phyloP scores from a whole-genome alignment of 2,797 vertebrate species.

The Rhinophrynus dorsalis region DNA sequence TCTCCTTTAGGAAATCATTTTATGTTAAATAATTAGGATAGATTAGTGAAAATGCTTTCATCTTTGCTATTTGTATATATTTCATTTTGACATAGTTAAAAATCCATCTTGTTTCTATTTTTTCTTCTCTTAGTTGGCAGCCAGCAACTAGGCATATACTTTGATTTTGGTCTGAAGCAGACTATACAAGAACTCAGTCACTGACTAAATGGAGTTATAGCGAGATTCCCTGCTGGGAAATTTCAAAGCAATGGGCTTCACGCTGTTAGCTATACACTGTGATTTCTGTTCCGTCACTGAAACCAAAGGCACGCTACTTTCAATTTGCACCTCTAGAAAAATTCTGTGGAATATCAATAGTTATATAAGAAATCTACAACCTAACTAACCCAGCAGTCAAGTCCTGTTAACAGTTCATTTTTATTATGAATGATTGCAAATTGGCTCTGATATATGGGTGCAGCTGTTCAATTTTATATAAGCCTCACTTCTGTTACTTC shows the following conservation, averaged over 20 bases:
- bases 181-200: constrained; percentile 63
- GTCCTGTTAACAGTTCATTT: constrained; percentile 75
- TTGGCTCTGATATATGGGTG: constrained; percentile 62
- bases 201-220: constrained; percentile 54
- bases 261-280: constrained; percentile 71
- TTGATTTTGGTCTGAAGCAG: constrained; percentile 76
- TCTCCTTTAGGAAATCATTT: constrained; percentile 63
- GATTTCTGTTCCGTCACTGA: constrained; percentile 68
- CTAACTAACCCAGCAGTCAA: constrained; percentile 64
- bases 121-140: constrained; percentile 73
- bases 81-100: constrained; percentile 71
- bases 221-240: constrained; percentile 68
- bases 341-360: constrained; percentile 72
- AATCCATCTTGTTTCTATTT: constrained; percentile 71
- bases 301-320: constrained; percentile 64
- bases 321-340: constrained; percentile 77
- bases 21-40: constrained; percentile 70
- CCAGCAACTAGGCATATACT: constrained; percentile 69
- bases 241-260: constrained; percentile 76
- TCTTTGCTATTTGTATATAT: constrained; percentile 63
- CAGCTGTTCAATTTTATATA: constrained; percentile 63
- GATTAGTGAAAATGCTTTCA: constrained; percentile 66
- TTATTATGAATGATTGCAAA: constrained; percentile 72
- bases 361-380: constrained; percentile 69
- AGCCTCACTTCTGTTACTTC: constrained; percentile 53